phyloP scores from a whole-genome alignment of 2,888 invertebrate species.

The Leptopterna dolabrata region DNA sequence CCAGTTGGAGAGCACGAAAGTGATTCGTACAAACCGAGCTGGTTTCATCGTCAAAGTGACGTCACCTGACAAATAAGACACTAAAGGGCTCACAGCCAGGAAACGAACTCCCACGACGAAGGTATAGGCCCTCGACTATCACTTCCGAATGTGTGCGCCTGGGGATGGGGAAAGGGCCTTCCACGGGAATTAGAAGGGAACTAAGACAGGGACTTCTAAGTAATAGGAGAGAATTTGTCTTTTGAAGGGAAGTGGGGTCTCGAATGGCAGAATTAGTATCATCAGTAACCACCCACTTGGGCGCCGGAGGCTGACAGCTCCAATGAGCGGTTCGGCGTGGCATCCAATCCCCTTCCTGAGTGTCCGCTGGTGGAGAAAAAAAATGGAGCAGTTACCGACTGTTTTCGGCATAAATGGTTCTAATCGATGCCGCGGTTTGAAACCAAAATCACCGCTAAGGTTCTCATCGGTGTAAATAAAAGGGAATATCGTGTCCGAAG shows the following conservation, averaged over 20 bases:
- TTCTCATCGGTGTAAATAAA: too few relatives aligned
- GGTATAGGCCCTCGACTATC: not conserved
- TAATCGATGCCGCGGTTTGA: not conserved
- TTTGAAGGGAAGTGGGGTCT: not conserved
- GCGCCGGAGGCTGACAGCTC: conserved; percentile 33
- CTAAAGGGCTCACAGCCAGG: not conserved
- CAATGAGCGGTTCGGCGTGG: not conserved
- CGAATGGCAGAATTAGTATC: conserved; percentile 38
- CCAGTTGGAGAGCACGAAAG: not conserved
- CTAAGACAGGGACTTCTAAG: conserved; percentile 37
- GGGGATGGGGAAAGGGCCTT: not conserved
- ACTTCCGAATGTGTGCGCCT: not conserved
- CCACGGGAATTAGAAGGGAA: conserved; percentile 29
- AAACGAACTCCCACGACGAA: not conserved
- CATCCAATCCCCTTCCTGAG: not conserved
- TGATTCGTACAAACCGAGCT: not conserved
- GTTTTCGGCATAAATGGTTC: not conserved
- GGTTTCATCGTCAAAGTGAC: not conserved
- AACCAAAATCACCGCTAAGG: too few relatives aligned
- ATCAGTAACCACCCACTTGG: conserved; percentile 48
- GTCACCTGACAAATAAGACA: not conserved
- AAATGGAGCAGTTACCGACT: not conserved
- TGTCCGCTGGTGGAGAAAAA: not conserved
- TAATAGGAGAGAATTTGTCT: conserved; percentile 41
- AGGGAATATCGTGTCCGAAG: too few relatives aligned